Evolutionary conservation across 2,797 vertebrate genomes (phyloP).

Genomic region (Anguilla anguilla): DNA sequence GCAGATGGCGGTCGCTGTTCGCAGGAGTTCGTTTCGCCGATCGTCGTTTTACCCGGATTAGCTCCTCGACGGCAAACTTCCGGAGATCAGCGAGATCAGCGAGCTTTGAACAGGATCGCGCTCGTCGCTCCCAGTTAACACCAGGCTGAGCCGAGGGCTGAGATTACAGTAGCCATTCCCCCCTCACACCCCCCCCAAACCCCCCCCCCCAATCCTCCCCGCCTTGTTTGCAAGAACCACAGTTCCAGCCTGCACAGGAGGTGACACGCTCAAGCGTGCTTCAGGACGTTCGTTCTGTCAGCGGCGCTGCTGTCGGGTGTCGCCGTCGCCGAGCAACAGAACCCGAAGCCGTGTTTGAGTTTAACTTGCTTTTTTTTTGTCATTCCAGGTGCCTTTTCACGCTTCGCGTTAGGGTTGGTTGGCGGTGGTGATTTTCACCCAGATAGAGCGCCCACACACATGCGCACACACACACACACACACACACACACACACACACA

Average conservation of each 20-base stretch:
- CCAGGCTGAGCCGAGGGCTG: neutral
- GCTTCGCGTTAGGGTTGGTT: neutral
- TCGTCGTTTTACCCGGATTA: neutral
- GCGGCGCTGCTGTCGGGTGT: neutral
- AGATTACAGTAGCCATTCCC: neutral
- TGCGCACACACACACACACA: too few species aligned
- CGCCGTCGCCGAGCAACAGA: neutral
- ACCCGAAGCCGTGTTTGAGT: neutral
- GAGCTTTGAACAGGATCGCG: neutral
- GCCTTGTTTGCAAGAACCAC: neutral
- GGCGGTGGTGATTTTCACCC: neutral
- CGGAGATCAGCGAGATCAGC: neutral
- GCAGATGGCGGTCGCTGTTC: slow-evolving; percentile 10
- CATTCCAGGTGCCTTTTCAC: slow-evolving; percentile 23
- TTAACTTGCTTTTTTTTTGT: slow-evolving; percentile 25
- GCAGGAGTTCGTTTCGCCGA: neutral
- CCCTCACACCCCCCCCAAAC: neutral
- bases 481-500: too few species aligned
- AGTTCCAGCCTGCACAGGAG: neutral
- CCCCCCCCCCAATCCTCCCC: neutral
- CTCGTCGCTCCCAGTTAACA: neutral
- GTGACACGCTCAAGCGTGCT: slow-evolving; percentile 6
- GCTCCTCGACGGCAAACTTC: slow-evolving; percentile 2
- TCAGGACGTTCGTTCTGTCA: neutral
- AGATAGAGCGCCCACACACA: neutral